Evolutionary conservation across 2,797 vertebrate genomes (phyloP).

Genomic region (Myotis myotis): DNA sequence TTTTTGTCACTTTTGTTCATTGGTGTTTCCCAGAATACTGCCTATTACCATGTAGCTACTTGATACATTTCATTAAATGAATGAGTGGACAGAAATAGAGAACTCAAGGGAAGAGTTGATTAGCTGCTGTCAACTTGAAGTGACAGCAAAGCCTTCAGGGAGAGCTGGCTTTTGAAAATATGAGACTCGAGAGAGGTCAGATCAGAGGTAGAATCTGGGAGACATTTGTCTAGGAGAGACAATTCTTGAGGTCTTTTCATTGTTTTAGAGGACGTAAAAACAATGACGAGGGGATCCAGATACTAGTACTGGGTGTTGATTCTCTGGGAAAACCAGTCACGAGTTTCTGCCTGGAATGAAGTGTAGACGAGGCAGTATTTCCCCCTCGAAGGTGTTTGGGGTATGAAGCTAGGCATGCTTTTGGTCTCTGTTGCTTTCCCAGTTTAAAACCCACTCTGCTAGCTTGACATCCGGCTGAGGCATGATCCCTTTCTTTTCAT

Average conservation of each 20-base stretch:
- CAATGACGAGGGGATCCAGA: not conserved
- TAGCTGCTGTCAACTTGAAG: conserved; percentile 3
- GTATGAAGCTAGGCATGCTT: not conserved
- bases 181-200: not conserved
- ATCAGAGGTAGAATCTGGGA: not conserved
- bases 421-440: not conserved
- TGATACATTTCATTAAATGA: conserved; percentile 3
- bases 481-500: conserved; percentile 63
- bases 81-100: conserved; percentile 6
- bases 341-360: not conserved
- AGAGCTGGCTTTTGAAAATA: conserved; percentile 13
- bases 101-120: not conserved
- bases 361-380: not conserved
- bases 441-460: conserved; percentile 12
- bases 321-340: not conserved
- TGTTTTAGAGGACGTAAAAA: not conserved
- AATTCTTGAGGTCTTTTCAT: not conserved
- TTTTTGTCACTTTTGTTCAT: not conserved
- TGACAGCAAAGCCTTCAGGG: not conserved
- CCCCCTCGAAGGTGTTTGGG: not conserved
- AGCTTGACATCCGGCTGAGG: conserved; percentile 57
- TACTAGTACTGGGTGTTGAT: not conserved
- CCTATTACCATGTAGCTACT: not conserved
- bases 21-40: not conserved
- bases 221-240: not conserved